A percentile compares a stretch with the other conserved stretches of the same genome.
These are phyloP conservation scores for Syrphus vitripennis DNA, from an alignment of 2,888 invertebrate species.

Conservation along the genomic window DNA sequence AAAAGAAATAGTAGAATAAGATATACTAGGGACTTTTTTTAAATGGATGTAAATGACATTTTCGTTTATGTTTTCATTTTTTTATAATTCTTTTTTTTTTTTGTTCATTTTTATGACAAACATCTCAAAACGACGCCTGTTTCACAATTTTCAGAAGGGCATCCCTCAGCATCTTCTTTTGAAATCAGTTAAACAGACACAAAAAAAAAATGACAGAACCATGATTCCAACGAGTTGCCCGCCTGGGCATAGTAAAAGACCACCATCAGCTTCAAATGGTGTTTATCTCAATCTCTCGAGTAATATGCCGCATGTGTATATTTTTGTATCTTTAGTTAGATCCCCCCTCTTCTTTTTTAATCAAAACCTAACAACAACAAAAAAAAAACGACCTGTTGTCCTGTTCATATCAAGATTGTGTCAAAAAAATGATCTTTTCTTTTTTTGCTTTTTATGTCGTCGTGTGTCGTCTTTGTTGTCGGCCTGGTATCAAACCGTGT, in stretches of 20 bases:
- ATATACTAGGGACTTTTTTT: not conserved
- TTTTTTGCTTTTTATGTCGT: not conserved
- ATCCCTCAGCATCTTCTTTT: conserved; percentile 11
- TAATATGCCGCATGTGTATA: conserved; percentile 55
- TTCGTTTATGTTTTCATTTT: conserved; percentile 63
- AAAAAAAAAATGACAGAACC: conserved; percentile 1
- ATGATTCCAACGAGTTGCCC: not conserved
- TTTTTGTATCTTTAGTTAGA: conserved; percentile 19
- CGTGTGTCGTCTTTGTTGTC: conserved; percentile 1
- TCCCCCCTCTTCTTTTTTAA: not conserved
- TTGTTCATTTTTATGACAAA: conserved; percentile 57
- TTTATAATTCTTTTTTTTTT: conserved; percentile 12
- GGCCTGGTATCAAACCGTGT: conserved; percentile 28
- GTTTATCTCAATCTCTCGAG: conserved; percentile 47
- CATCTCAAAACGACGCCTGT: conserved; percentile 65
- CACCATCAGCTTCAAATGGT: conserved; percentile 55
- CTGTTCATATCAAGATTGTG: conserved; percentile 60
- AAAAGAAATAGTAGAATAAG: not conserved
- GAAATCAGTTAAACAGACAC: conserved; percentile 24
- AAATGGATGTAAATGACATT: conserved; percentile 56
- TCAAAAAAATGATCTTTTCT: conserved; percentile 33
- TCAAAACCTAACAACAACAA: not conserved
- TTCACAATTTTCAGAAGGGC: conserved; percentile 53
- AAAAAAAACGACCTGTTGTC: conserved; percentile 53
- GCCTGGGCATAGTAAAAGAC: conserved; percentile 4